These are phyloP conservation scores for Symphodus melops DNA, from an alignment of 2,113 vertebrate genomes.

Conservation along the genomic window DNA sequence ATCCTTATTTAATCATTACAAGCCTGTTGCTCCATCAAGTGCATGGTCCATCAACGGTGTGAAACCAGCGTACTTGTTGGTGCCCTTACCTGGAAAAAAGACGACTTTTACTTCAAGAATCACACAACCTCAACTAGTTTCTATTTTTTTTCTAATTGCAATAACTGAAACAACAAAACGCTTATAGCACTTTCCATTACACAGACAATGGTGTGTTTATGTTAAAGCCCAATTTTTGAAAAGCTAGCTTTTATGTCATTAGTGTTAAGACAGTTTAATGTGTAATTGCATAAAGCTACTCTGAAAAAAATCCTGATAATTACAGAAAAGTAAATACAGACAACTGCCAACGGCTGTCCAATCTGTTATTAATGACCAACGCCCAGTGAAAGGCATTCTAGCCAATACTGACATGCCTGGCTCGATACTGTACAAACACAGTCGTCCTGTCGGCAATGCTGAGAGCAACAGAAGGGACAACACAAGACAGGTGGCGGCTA, in stretches of 20 bases:
- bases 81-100: no score
- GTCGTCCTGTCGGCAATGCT: slow-evolving; percentile 66
- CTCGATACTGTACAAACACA: slow-evolving; percentile 73
- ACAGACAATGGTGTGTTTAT: background rate
- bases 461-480: slow-evolving; percentile 77
- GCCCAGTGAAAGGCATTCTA: slow-evolving; percentile 57
- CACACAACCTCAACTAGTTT: background rate
- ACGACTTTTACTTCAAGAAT: background rate
- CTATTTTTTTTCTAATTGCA: background rate
- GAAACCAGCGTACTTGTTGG: no score
- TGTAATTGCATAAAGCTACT: slow-evolving; percentile 27
- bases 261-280: slow-evolving; percentile 5
- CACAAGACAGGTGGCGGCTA: slow-evolving; percentile 76
- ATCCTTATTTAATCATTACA: background rate
- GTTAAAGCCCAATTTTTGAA: background rate
- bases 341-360: slow-evolving; percentile 59
- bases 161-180: background rate
- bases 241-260: background rate
- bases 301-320: slow-evolving; percentile 37
- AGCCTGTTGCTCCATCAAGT: background rate
- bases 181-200: background rate
- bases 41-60: no score
- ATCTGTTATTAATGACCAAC: slow-evolving; percentile 72
- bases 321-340: slow-evolving; percentile 59
- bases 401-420: slow-evolving; percentile 65